phyloP scores from a whole-genome alignment of 2,113 vertebrate species.

The Leptobrachium ailaonicum region DNA sequence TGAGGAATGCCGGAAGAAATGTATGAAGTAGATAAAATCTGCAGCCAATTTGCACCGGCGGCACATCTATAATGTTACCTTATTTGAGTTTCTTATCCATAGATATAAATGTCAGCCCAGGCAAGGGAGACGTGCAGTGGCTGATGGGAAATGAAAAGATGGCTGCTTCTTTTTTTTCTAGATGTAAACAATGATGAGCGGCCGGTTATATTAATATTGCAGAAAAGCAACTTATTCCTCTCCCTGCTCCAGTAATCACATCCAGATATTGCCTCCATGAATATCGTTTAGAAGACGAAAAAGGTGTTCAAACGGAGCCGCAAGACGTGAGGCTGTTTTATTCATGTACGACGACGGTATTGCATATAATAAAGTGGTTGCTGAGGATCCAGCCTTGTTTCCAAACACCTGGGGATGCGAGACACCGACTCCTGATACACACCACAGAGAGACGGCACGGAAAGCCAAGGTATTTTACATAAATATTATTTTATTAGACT shows the following conservation, averaged over 20 bases:
- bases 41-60: slow-evolving; percentile 4
- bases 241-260: slow-evolving; percentile 10
- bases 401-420: no score
- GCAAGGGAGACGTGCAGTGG: background rate
- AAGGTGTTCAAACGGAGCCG: background rate
- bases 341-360: background rate
- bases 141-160: slow-evolving; percentile 3
- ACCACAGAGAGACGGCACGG: no score
- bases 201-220: slow-evolving; percentile 24
- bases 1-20: slow-evolving; percentile 17
- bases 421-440: no score
- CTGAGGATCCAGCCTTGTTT: no score
- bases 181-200: slow-evolving; percentile 18
- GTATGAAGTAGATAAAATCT: slow-evolving; percentile 14
- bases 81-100: slow-evolving; percentile 25
- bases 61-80: slow-evolving; percentile 9
- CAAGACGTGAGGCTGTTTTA: background rate
- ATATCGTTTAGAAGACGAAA: background rate
- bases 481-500: no score
- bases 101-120: slow-evolving; percentile 26
- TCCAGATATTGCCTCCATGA: background rate
- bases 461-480: no score
- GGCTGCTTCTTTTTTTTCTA: background rate
- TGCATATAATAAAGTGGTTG: background rate
- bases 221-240: background rate